These are phyloP conservation scores for Stegodyphus dumicola DNA, from an alignment of 1,140 invertebrate species.

Conservation along the genomic window DNA sequence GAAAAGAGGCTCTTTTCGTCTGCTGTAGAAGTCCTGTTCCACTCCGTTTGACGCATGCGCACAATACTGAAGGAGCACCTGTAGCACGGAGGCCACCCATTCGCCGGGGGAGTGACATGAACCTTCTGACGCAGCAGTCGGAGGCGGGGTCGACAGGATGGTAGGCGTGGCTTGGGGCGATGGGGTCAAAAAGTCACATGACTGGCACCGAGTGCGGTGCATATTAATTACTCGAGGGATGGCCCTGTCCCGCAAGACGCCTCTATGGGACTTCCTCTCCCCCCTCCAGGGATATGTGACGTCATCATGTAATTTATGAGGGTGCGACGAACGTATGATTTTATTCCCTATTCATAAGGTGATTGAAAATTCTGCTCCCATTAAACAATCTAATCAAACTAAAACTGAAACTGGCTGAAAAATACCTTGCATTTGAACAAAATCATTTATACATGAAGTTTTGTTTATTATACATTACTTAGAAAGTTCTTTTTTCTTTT, in stretches of 20 bases:
- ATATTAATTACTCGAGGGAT: conserved; percentile 61
- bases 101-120: conserved; percentile 43
- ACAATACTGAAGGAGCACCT: conserved; percentile 22
- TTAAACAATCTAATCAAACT: too few relatives aligned
- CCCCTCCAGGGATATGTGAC: conserved; percentile 26
- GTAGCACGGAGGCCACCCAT: conserved; percentile 55
- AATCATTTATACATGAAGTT: too few relatives aligned
- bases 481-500: too few relatives aligned
- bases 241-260: conserved; percentile 45
- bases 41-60: conserved; percentile 14
- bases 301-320: conserved; percentile 45
- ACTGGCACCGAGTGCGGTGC: conserved; percentile 56
- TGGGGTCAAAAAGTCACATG: conserved; percentile 61
- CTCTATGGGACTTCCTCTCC: conserved; percentile 18
- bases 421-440: too few relatives aligned
- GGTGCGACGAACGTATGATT: conserved; percentile 29
- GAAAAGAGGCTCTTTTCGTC: too few relatives aligned
- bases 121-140: conserved; percentile 17
- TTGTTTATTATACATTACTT: too few relatives aligned
- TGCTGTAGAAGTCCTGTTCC: neutral
- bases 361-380: neutral
- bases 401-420: too few relatives aligned
- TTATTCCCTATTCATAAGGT: conserved; percentile 7
- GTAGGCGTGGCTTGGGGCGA: conserved; percentile 36
- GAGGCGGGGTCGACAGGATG: conserved; percentile 9